Conservation (phyloP, 2,888 invertebrate genomes). For the Ochlodes sylvanus region DNA sequence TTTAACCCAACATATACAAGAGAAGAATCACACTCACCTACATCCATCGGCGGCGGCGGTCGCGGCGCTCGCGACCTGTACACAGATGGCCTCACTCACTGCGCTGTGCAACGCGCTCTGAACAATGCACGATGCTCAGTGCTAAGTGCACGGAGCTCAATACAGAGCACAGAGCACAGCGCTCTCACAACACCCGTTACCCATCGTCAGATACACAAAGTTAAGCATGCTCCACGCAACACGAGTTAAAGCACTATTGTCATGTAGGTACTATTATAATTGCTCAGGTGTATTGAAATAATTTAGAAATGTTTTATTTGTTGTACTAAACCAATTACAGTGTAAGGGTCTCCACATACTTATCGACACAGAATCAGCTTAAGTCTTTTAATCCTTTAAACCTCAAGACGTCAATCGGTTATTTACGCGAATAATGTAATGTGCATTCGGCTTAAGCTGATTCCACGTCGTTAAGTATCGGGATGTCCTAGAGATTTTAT, state of each 20-base stretch:
- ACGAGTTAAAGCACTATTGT: neutral
- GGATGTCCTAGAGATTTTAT: no score
- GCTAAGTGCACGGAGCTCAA: neutral
- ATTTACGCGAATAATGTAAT: no score
- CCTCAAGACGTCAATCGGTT: no score
- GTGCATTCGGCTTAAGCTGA: no score
- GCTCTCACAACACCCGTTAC: neutral
- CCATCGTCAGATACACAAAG: neutral
- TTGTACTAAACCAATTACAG: no score
- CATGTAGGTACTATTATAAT: neutral
- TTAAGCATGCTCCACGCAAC: conserved; percentile 3
- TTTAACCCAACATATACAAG: no score
- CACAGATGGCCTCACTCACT: conserved; percentile 1
- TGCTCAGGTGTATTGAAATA: no score
- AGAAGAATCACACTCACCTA: conserved; percentile 12
- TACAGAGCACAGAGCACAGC: neutral
- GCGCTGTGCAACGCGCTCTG: neutral
- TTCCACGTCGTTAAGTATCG: no score
- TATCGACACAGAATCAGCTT: no score
- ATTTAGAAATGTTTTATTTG: no score
- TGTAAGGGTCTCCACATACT: no score
- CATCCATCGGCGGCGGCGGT: conserved; percentile 29
- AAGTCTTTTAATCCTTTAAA: no score
- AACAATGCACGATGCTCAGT: neutral
- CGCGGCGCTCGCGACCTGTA: conserved; percentile 25